phyloP scores from a whole-genome alignment of 2,888 invertebrate genomes.

The Julus scanicus region DNA sequence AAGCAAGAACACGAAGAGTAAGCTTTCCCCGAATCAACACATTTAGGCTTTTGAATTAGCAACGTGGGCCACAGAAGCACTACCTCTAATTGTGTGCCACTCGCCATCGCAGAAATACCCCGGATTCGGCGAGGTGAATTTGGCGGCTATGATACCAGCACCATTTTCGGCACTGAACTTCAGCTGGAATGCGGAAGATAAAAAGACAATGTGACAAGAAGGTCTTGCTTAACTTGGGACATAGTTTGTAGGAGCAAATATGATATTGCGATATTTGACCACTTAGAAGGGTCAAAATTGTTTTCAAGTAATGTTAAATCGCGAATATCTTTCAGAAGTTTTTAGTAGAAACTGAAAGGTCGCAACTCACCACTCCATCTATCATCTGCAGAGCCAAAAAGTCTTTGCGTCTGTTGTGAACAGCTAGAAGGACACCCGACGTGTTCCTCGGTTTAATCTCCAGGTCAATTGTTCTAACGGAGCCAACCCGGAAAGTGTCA shows the following conservation, averaged over 20 bases:
- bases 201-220: too few relatives aligned
- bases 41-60: neutral
- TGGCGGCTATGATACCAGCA: slow-evolving; percentile 80
- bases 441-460: slow-evolving; percentile 87
- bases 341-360: too few relatives aligned
- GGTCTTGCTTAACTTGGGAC: too few relatives aligned
- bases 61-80: too few relatives aligned
- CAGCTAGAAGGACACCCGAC: slow-evolving; percentile 86
- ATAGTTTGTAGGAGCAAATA: too few relatives aligned
- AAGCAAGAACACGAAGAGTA: slow-evolving; percentile 51
- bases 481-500: slow-evolving; percentile 82
- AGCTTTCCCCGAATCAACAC: neutral
- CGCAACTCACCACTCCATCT: slow-evolving; percentile 78
- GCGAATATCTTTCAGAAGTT: too few relatives aligned
- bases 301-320: too few relatives aligned
- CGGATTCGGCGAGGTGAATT: slow-evolving; percentile 75
- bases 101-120: slow-evolving; percentile 89
- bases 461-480: slow-evolving; percentile 81
- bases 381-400: slow-evolving; percentile 88
- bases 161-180: slow-evolving; percentile 86
- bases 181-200: slow-evolving; percentile 67
- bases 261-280: too few relatives aligned
- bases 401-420: slow-evolving; percentile 80
- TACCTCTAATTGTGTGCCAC: slow-evolving; percentile 84
- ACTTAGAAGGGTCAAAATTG: too few relatives aligned